Base-by-base conservation (phyloP, 2,797 vertebrate species). In the Selene dorsalis region DNA sequence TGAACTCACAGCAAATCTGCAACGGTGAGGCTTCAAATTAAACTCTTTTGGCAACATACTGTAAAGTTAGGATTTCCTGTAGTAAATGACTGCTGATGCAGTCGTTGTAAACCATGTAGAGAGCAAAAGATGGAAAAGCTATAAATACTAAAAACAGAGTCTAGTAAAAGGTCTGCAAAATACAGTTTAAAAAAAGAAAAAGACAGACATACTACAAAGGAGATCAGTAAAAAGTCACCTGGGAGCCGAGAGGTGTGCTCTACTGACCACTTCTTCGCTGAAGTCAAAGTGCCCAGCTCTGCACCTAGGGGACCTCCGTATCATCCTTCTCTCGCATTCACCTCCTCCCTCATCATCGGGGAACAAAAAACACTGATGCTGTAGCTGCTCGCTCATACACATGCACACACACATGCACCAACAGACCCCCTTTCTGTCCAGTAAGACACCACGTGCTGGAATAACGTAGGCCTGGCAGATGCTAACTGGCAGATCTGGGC, bases 221-320 rank as follows among this genome's bases (percentile, higher is more conserved):
- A 28, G 3, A 50, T 16, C 26, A 55, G 2, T 48, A 7, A 63
- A 78, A 60, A 82, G 72, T 93, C 87, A 93, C 93, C 93, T 93
- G 82, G 86, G 88, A 83, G 88, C 80, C 1, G 75, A 81, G 59
- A 88, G 87, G 47, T 86, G 83, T 1, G 79, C 86, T 62, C 41
- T 77, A 67, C 63, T 89, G 82, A 93, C 74, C 69, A 87, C 93
- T 6, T 94, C 94, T 52, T 94, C 93, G 59, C 92, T 94, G 89
- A 94, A 95, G 88, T 95, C 94, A 88, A 94, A 95, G 85, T 92
- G 86, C 58, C 87, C 90, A 47, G 72, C 83, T 81, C 85, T 88
- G 84, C 86, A 80, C 81, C 92, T 76, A 1, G 91, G 84, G 39
- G 92, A 93, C 77, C 83, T 85, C 72, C 88, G 85, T 5, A 83